These are phyloP conservation scores for Saimiri boliviensis DNA, from an alignment of 2,113 vertebrate genomes.

Conservation along the genomic window DNA sequence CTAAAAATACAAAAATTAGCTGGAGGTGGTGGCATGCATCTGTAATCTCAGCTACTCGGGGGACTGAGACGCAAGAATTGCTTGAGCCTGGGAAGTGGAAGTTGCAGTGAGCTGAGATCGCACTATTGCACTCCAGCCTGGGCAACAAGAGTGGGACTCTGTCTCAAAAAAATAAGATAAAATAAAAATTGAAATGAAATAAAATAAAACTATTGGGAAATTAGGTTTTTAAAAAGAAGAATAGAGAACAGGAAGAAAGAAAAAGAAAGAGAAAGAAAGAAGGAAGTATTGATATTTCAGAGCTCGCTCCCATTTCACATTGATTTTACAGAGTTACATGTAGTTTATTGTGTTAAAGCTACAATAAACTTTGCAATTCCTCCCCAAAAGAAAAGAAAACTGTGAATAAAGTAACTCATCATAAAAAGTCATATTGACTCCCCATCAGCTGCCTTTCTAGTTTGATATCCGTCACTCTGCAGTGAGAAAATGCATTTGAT, in stretches of 20 bases:
- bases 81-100: too few species aligned
- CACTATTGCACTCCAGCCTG: too few species aligned
- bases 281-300: neutral
- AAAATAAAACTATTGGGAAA: neutral
- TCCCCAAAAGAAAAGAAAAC: constrained; percentile 49
- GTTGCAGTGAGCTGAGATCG: too few species aligned
- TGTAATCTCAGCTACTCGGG: too few species aligned
- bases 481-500: neutral
- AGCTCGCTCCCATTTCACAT: neutral
- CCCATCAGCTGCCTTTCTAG: neutral
- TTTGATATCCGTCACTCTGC: neutral
- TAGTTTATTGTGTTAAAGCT: constrained; percentile 59
- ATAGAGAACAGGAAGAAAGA: neutral
- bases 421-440: neutral
- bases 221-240: neutral
- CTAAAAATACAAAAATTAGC: too few species aligned
- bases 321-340: neutral
- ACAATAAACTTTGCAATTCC: constrained; percentile 37
- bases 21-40: too few species aligned
- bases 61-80: too few species aligned
- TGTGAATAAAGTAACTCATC: constrained; percentile 13
- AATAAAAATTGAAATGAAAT: too few species aligned
- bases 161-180: too few species aligned
- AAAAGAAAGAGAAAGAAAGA: neutral
- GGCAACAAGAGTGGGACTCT: too few species aligned